Conservation (phyloP, 2,888 invertebrate genomes). For the Iselma pallidipennis region DNA sequence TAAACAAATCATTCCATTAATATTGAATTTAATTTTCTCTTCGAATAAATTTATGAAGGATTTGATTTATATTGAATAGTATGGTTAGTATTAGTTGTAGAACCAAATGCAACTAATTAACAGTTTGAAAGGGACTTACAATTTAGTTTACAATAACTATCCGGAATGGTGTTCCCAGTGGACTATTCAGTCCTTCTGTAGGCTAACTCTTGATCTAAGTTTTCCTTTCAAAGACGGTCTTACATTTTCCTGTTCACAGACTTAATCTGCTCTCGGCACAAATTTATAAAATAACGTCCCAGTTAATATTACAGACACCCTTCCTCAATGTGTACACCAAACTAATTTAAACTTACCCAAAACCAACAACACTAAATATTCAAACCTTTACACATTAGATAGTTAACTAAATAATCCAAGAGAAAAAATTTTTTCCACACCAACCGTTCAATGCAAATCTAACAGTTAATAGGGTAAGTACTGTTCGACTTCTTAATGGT, state of each 20-base stretch:
- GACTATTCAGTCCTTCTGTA: constrained; percentile 7
- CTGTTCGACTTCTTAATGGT: constrained; percentile 29
- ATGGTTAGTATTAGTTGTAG: too few relatives aligned
- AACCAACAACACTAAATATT: constrained; percentile 15
- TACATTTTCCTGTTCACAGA: constrained; percentile 13
- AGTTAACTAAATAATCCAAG: background rate
- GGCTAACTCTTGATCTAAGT: constrained; percentile 11
- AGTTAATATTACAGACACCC: constrained; percentile 18
- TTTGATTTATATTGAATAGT: too few relatives aligned
- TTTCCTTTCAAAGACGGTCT: constrained; percentile 13
- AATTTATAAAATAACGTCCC: constrained; percentile 21
- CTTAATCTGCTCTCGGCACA: constrained; percentile 13
- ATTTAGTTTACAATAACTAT: background rate
- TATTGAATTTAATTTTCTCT: too few relatives aligned
- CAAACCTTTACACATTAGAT: background rate
- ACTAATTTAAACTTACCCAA: constrained; percentile 17
- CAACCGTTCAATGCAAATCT: background rate
- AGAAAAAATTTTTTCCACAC: background rate
- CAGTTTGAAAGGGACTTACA: constrained; percentile 10
- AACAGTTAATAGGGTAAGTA: constrained; percentile 14
- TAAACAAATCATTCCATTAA: too few relatives aligned
- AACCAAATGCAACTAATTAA: constrained; percentile 14
- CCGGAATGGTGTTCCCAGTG: background rate
- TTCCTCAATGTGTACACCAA: constrained; percentile 8
- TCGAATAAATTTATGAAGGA: too few relatives aligned